Conservation (phyloP, 2,797 vertebrate genomes). For the Lacerta agilis region DNA sequence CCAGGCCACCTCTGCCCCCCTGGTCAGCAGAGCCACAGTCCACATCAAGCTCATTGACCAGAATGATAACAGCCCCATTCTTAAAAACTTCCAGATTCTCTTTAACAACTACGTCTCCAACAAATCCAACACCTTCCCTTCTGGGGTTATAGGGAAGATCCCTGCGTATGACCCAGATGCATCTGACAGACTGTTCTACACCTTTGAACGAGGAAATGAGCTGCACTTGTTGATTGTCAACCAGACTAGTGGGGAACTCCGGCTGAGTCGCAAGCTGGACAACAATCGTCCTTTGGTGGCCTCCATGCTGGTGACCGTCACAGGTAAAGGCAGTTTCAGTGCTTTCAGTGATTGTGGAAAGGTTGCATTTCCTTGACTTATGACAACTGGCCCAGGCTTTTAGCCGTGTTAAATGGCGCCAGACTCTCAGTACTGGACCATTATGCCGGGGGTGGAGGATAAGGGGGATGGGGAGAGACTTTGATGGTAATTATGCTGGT, state of each 20-base stretch:
- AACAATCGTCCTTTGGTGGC: slow-evolving; percentile 97
- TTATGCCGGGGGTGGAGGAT: not conserved
- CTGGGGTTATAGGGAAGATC: slow-evolving; percentile 91
- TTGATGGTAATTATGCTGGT: slow-evolving; percentile 17
- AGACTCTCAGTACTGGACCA: not conserved
- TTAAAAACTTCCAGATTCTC: slow-evolving; percentile 97
- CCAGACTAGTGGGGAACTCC: slow-evolving; percentile 94
- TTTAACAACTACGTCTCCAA: slow-evolving; percentile 99
- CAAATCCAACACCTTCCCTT: slow-evolving; percentile 96
- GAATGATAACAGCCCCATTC: slow-evolving; percentile 94
- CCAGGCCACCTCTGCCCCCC: slow-evolving; percentile 96
- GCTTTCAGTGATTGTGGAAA: not conserved
- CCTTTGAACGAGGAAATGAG: slow-evolving; percentile 95
- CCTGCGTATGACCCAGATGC: slow-evolving; percentile 96
- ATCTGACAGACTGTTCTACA: slow-evolving; percentile 93
- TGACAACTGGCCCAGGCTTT: accelerated
- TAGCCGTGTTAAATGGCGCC: accelerated
- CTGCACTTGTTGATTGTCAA: slow-evolving; percentile 95
- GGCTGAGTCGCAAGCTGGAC: slow-evolving; percentile 96
- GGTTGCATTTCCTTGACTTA: not conserved
- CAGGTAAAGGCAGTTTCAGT: slow-evolving; percentile 85
- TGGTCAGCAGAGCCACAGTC: slow-evolving; percentile 96
- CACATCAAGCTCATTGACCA: slow-evolving; percentile 93
- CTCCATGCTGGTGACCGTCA: slow-evolving; percentile 95
- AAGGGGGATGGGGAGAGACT: not conserved